phyloP scores from a whole-genome alignment of 2,113 vertebrate species.

The Scopus umbretta region DNA sequence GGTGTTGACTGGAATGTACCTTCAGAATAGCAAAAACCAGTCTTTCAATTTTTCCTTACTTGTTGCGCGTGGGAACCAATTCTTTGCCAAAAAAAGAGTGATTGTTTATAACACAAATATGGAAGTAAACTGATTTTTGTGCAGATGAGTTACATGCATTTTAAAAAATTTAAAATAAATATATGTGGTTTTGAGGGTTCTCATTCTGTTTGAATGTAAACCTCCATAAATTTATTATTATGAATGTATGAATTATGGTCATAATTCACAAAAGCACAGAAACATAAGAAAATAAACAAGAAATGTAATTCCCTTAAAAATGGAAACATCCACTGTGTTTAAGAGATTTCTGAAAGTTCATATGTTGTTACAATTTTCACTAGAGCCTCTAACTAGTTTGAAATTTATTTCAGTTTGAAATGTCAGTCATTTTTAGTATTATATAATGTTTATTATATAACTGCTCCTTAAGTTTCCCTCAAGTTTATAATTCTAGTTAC shows the following conservation, averaged over 20 bases:
- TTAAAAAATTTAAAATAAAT: not conserved
- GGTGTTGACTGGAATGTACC: not conserved
- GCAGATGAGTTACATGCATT: not conserved
- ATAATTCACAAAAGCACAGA: not conserved
- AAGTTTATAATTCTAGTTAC: not conserved
- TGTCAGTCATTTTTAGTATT: not conserved
- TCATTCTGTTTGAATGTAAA: not conserved
- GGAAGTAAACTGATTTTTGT: not conserved
- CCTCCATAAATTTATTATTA: not conserved
- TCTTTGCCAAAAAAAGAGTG: not conserved
- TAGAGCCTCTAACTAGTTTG: not conserved
- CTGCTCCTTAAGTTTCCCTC: not conserved
- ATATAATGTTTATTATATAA: not conserved
- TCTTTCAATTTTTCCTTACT: not conserved
- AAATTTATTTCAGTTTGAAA: not conserved
- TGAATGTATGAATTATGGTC: not conserved
- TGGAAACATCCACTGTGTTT: accelerated
- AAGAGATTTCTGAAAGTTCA: not conserved
- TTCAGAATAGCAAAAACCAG: not conserved
- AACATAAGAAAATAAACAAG: not conserved
- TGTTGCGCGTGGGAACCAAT: not conserved
- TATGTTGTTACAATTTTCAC: accelerated
- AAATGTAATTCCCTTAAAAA: not conserved
- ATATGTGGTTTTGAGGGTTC: not conserved
- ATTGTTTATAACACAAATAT: not conserved